Evolutionary conservation across 2,797 vertebrate species (phyloP).

Genomic region (Bradypus variegatus): DNA sequence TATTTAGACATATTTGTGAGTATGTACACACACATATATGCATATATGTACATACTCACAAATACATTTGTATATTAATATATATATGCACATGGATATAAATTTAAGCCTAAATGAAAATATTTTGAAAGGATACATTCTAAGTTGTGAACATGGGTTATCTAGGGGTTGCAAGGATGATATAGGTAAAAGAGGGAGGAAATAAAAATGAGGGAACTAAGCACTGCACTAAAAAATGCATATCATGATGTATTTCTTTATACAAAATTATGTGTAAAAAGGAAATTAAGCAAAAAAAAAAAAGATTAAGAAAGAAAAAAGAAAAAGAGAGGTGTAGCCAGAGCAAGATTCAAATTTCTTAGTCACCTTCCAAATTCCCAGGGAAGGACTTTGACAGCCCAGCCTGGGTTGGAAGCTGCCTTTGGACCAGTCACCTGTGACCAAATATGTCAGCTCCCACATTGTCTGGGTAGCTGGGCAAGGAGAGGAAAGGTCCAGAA

Average conservation of each 20-base stretch:
- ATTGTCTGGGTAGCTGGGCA: background rate
- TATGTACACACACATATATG: background rate
- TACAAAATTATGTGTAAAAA: background rate
- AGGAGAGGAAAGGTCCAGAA: background rate
- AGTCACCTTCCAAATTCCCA: background rate
- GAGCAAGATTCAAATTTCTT: background rate
- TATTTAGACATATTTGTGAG: background rate
- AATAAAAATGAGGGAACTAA: background rate
- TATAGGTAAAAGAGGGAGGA: background rate
- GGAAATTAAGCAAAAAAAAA: background rate
- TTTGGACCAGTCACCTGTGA: background rate
- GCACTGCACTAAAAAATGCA: background rate
- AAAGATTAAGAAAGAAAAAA: background rate
- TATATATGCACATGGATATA: background rate
- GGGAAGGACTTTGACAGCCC: background rate
- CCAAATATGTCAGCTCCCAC: background rate
- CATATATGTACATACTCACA: no score
- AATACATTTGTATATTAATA: no score
- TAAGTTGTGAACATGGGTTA: background rate
- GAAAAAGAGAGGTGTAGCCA: background rate
- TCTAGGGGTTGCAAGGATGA: background rate
- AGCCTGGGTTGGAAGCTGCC: background rate
- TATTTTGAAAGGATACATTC: background rate
- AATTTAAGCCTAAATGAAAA: background rate
- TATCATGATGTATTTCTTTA: background rate